Evolutionary conservation across 2,888 invertebrate species (phyloP), one percentile per base, ranked within the genome.

Genomic region (Operophtera brumata): DNA sequence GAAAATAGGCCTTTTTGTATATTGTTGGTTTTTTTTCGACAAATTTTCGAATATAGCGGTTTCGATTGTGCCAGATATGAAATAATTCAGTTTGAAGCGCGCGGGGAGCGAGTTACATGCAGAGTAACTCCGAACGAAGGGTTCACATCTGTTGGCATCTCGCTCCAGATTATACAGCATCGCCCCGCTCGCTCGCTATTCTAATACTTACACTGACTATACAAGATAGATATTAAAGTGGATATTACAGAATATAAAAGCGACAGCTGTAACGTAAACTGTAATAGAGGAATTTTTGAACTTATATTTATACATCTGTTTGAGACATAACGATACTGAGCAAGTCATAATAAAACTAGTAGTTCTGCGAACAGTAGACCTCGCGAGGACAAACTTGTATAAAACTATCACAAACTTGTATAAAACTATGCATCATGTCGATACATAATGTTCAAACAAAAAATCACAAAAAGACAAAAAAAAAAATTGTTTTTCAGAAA

Each of bases 171-270:
- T 58, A 55, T 54, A 39, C 58, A 60, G 59, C 66, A 70, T 68
- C 71, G 67, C 66, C 66, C 60, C 65, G 20, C 20, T 20, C 71
- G 65, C 64, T 72, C 66, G 69, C 66, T 54, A 69, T 71, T 74
- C 75, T 69, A 73, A 77, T 77, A 73, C 73, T 73, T 74, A 80
- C 75, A 75, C 75, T 71, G 67, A 73, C 77, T 77, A 79, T 70
- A 72, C 75, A 73, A 65, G 69, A 61, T 79, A 73, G 78, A 84
- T 84, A 84, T 84, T 82, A 80, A 80, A 82, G 69, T 66, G 53
- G 73, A 77, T 76, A 75, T 77, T 75, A 67, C 67, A 65, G 75
- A 72, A 78, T 74, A 74, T 70, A 73, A 75, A 77, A 72, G 74
- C 73, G 75, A 75, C 83, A 80, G 84, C 78, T 84, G 84, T 76